Conservation (phyloP, 2,888 invertebrate genomes). For the Cylindroiulus punctatus region DNA sequence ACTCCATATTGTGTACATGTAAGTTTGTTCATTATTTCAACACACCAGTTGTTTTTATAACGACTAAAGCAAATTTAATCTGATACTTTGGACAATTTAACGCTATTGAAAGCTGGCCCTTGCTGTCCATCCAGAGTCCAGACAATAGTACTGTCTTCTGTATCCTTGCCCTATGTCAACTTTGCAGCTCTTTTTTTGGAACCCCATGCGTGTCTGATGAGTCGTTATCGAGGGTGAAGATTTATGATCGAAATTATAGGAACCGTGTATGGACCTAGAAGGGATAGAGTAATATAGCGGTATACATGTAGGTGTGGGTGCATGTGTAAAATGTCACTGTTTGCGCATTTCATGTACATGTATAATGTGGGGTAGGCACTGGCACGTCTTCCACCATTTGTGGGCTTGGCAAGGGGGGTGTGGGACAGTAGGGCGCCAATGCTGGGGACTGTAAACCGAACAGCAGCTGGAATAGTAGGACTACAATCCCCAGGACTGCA, state of each 20-base stretch:
- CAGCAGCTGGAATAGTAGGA: not conserved
- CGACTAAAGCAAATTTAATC: too few relatives aligned
- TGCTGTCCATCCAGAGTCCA: not conserved
- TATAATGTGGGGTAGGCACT: not conserved
- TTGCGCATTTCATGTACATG: not conserved
- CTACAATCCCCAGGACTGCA: not conserved
- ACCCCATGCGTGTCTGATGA: not conserved
- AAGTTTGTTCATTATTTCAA: not conserved
- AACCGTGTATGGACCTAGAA: not conserved
- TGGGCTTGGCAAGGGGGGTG: not conserved
- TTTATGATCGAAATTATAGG: not conserved
- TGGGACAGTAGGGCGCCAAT: not conserved
- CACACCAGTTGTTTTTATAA: not conserved
- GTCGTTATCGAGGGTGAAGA: conserved; percentile 26
- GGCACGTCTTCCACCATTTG: not conserved
- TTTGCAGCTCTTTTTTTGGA: not conserved
- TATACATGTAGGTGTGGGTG: not conserved
- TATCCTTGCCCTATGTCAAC: not conserved
- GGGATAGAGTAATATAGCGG: not conserved
- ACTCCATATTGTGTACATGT: too few relatives aligned
- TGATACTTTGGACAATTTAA: too few relatives aligned
- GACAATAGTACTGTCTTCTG: not conserved
- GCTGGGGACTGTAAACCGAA: conserved; percentile 1
- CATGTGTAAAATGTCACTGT: not conserved
- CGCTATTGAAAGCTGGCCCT: not conserved